A percentile compares a stretch with the other conserved stretches of the same genome.
Evolutionary conservation across 2,113 vertebrate genomes (phyloP).

Genomic region (Odontophorus gujanensis): DNA sequence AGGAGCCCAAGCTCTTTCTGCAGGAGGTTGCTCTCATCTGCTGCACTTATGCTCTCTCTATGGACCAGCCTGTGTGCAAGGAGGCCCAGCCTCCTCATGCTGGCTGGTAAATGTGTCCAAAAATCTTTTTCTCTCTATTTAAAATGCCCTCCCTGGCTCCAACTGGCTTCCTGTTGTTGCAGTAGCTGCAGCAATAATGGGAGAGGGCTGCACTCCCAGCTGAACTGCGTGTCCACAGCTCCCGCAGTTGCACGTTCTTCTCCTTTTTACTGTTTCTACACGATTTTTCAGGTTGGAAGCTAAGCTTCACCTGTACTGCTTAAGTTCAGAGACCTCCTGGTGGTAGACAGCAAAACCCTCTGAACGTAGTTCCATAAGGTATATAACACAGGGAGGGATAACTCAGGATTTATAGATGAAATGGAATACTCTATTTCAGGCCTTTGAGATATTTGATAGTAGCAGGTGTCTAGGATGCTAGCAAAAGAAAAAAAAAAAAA

Average conservation of each 20-base stretch:
- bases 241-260: too few species aligned
- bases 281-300: neutral
- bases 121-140: fast-evolving
- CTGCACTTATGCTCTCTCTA: fast-evolving
- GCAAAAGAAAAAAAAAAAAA: neutral
- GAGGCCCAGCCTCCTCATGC: fast-evolving
- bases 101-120: fast-evolving
- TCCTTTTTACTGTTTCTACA: neutral
- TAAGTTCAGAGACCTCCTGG: neutral
- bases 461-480: neutral
- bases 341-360: neutral
- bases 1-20: too few species aligned
- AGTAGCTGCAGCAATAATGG: fast-evolving
- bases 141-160: fast-evolving
- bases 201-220: fast-evolving
- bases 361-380: neutral
- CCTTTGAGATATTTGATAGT: neutral
- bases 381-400: fast-evolving
- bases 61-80: fast-evolving
- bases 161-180: neutral
- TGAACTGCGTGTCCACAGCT: fast-evolving
- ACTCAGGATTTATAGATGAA: neutral
- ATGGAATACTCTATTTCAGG: fast-evolving
- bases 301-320: neutral
- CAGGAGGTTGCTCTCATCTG: fast-evolving